phyloP scores from a whole-genome alignment of 1,140 invertebrate genomes.

The Lethrus apterus region DNA sequence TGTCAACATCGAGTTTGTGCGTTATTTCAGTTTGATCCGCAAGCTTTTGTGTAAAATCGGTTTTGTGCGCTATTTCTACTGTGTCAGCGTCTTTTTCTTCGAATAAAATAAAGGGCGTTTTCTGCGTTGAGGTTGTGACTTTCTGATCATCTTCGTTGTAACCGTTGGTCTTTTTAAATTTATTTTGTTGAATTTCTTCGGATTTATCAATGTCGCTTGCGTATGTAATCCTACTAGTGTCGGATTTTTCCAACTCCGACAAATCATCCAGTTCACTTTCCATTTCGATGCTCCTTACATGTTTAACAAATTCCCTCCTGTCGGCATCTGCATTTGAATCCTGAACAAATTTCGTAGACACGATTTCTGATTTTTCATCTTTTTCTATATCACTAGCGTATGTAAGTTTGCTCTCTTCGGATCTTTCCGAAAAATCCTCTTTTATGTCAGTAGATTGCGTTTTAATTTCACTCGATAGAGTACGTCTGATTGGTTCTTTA shows the following conservation, averaged over 20 bases:
- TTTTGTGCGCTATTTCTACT: conserved; percentile 9
- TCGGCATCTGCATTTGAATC: too few relatives aligned
- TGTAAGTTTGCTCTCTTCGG: conserved; percentile 10
- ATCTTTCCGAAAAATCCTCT: conserved; percentile 9
- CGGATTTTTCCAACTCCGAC: conserved; percentile 12
- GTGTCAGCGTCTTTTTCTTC: conserved; percentile 1
- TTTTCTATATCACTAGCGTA: conserved; percentile 12
- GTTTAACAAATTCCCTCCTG: too few relatives aligned
- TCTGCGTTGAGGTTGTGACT: background rate
- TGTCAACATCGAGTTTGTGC: conserved; percentile 14
- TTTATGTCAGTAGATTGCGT: too few relatives aligned
- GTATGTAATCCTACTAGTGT: conserved; percentile 11
- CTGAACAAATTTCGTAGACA: too few relatives aligned
- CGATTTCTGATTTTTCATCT: too few relatives aligned
- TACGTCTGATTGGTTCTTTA: conserved; percentile 1
- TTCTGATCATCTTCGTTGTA: conserved; percentile 9
- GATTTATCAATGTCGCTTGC: conserved; percentile 11
- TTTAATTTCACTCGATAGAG: background rate
- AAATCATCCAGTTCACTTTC: conserved; percentile 3
- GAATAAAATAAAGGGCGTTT: too few relatives aligned
- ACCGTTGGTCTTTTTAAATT: too few relatives aligned
- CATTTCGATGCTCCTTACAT: too few relatives aligned
- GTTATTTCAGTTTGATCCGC: conserved; percentile 19
- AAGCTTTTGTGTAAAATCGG: conserved; percentile 4
- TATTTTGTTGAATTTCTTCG: too few relatives aligned